phyloP scores from a whole-genome alignment of 92 coral and sea anemone genomes.

The Pocillopora meandrina region DNA sequence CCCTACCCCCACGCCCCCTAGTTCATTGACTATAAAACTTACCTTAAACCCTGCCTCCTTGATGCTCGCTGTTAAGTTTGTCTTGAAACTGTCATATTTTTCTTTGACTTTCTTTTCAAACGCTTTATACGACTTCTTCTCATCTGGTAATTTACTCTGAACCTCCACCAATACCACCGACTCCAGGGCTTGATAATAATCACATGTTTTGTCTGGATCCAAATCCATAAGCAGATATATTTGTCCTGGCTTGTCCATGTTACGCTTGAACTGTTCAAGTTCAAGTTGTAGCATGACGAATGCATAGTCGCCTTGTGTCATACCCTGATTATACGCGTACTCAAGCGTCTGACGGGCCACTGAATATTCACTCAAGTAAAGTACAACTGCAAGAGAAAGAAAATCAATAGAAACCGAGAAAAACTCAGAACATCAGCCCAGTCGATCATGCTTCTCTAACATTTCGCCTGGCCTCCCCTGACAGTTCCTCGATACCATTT shows the following conservation, averaged over 20 bases:
- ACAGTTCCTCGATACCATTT: too few species aligned
- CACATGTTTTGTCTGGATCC: not conserved
- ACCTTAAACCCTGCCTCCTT: too few species aligned
- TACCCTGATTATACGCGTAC: slow-evolving; percentile 54
- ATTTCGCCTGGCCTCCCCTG: too few species aligned
- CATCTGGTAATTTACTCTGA: not conserved
- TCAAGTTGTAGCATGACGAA: slow-evolving; percentile 71
- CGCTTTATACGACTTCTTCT: not conserved
- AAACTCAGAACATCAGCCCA: too few species aligned
- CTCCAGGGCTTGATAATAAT: slow-evolving; percentile 20
- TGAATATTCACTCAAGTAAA: slow-evolving; percentile 50
- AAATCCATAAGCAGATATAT: not conserved
- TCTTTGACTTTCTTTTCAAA: slow-evolving; percentile 10
- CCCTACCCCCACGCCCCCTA: too few species aligned
- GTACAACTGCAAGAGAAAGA: slow-evolving; percentile 31
- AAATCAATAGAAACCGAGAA: not conserved
- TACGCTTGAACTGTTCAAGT: not conserved
- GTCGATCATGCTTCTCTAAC: too few species aligned
- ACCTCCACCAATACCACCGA: slow-evolving; percentile 32
- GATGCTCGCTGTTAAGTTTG: not conserved
- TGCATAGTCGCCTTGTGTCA: slow-evolving; percentile 59
- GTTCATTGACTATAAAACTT: too few species aligned
- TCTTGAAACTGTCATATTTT: not conserved
- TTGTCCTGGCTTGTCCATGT: not conserved
- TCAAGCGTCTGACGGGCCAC: slow-evolving; percentile 58